These are phyloP conservation scores for Balanococcus diminutus DNA, from an alignment of 2,888 invertebrate species.

Conservation along the genomic window DNA sequence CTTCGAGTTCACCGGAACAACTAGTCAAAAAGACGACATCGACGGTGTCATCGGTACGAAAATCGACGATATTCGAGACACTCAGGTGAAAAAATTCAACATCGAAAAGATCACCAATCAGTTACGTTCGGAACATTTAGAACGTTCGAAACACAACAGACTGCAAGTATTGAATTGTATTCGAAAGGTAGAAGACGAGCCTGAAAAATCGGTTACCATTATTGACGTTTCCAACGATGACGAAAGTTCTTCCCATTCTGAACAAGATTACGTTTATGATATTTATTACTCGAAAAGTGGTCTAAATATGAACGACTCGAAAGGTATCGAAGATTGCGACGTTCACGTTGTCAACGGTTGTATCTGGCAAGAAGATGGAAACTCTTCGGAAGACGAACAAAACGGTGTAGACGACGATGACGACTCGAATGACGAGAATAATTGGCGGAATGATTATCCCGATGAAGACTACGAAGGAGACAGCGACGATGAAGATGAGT, in stretches of 20 bases:
- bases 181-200: neutral
- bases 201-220: conserved; percentile 26
- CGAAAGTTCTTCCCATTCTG: neutral
- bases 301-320: neutral
- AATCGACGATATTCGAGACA: neutral
- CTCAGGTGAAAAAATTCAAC: neutral
- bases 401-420: conserved; percentile 18
- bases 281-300: conserved; percentile 30
- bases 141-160: conserved; percentile 31
- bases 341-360: neutral
- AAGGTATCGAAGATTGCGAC: neutral
- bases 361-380: neutral
- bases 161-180: neutral
- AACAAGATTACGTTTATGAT: conserved; percentile 47
- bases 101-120: conserved; percentile 25
- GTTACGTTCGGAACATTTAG: neutral
- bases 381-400: conserved; percentile 17
- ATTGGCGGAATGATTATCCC: conserved; percentile 49
- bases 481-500: conserved; percentile 3
- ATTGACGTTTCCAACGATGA: conserved; percentile 30
- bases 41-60: conserved; percentile 8
- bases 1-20: conserved; percentile 9
- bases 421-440: conserved; percentile 51
- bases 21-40: conserved; percentile 15
- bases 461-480: conserved; percentile 36